A percentile compares a stretch with the other conserved stretches of the same genome.
Conservation (phyloP, 2,888 invertebrate species). For the Catocala fraxini region DNA sequence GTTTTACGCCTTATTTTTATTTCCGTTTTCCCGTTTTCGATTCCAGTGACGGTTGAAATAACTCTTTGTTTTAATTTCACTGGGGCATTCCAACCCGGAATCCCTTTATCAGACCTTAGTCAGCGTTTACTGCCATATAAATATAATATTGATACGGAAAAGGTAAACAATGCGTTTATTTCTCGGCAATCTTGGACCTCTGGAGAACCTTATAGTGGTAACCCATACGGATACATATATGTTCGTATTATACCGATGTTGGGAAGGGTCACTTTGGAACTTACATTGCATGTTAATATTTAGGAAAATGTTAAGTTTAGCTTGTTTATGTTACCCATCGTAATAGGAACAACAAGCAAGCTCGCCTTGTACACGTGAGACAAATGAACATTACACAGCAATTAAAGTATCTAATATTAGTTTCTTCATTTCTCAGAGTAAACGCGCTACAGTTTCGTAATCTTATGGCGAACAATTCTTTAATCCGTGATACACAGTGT, state of each 20-base stretch:
- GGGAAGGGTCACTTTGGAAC: constrained; percentile 21
- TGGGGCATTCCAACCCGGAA: constrained; percentile 26
- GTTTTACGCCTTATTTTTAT: constrained; percentile 55
- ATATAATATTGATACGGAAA: constrained; percentile 33
- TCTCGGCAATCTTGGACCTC: constrained; percentile 30
- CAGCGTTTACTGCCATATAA: constrained; percentile 23
- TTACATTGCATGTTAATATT: constrained; percentile 22
- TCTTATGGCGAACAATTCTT: too few species aligned
- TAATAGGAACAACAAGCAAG: background rate
- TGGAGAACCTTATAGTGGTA: constrained; percentile 27
- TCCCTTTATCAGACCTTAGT: constrained; percentile 36
- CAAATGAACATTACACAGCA: background rate
- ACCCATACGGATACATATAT: constrained; percentile 26
- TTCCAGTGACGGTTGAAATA: constrained; percentile 38
- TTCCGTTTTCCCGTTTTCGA: constrained; percentile 44
- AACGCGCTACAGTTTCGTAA: too few species aligned
- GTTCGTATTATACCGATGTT: constrained; percentile 24
- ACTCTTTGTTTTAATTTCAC: constrained; percentile 49
- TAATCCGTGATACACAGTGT: too few species aligned
- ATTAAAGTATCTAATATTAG: too few species aligned
- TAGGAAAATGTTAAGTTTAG: constrained; percentile 3
- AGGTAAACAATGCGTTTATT: constrained; percentile 42
- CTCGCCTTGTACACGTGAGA: background rate
- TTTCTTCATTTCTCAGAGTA: too few species aligned
- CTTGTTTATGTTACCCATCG: background rate